phyloP scores from a whole-genome alignment of 2,113 vertebrate species.

The Planiliza haematocheilus region DNA sequence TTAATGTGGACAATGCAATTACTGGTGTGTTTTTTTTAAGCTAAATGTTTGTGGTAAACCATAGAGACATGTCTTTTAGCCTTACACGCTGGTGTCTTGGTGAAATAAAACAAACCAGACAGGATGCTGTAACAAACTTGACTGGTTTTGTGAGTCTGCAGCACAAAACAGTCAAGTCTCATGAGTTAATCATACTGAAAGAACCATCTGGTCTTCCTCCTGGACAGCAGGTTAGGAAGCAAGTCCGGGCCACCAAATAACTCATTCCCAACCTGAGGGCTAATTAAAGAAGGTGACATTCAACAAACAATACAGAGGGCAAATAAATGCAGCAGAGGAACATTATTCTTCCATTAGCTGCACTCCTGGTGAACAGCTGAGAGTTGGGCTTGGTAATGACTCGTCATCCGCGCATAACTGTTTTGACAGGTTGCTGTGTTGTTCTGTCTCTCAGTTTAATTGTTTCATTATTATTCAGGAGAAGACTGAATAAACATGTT shows the following conservation, averaged over 20 bases:
- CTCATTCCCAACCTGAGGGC: slow-evolving; percentile 43
- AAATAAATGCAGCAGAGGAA: slow-evolving; percentile 13
- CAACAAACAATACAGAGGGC: slow-evolving; percentile 33
- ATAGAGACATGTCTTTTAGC: too few species aligned
- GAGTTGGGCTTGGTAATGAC: not conserved
- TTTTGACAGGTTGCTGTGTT: slow-evolving; percentile 17
- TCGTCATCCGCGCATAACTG: not conserved
- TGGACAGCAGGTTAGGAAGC: slow-evolving; percentile 36
- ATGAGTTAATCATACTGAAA: slow-evolving; percentile 38
- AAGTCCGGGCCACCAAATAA: slow-evolving; percentile 39
- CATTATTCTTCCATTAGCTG: slow-evolving; percentile 11
- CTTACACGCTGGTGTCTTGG: too few species aligned
- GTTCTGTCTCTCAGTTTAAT: slow-evolving; percentile 11
- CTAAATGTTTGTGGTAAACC: too few species aligned
- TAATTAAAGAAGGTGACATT: slow-evolving; percentile 65
- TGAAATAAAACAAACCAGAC: too few species aligned
- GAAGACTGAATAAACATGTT: slow-evolving; percentile 4
- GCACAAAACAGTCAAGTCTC: slow-evolving; percentile 25
- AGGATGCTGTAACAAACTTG: too few species aligned
- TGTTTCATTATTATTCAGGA: slow-evolving; percentile 18
- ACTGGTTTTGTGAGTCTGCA: slow-evolving; percentile 4
- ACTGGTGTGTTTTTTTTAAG: too few species aligned
- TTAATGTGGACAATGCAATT: too few species aligned
- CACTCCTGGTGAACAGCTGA: slow-evolving; percentile 11
- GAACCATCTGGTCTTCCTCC: slow-evolving; percentile 57